Evolutionary conservation across 92 coral and sea anemone genomes (phyloP).

Genomic region (Epizoanthus rinbou): DNA sequence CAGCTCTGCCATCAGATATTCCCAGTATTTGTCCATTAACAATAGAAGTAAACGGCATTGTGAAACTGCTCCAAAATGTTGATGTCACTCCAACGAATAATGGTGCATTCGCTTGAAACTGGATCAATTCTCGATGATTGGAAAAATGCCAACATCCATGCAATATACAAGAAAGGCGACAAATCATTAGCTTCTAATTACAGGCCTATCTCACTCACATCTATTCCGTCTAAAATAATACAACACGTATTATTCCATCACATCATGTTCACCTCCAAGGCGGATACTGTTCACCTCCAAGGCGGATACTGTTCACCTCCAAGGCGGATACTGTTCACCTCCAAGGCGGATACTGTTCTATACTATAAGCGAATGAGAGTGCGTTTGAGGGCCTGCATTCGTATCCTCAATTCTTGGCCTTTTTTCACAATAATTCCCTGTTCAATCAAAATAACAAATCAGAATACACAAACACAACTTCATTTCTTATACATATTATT

Average conservation of each 20-base stretch:
- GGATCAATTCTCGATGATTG: constrained; percentile 30
- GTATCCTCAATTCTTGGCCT: no score
- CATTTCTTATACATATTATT: no score
- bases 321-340: no score
- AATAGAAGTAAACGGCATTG: constrained; percentile 25
- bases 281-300: no score
- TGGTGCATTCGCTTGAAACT: constrained; percentile 8
- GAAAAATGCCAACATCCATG: constrained; percentile 18
- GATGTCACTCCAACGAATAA: constrained; percentile 18
- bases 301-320: no score
- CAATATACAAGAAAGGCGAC: constrained; percentile 44
- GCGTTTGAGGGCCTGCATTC: no score
- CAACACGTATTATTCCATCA: constrained; percentile 27
- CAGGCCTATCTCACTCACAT: constrained; percentile 45
- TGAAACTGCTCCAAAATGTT: constrained; percentile 23
- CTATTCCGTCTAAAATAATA: constrained; percentile 36
- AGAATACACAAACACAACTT: no score
- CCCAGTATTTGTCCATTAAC: constrained; percentile 41
- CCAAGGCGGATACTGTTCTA: no score
- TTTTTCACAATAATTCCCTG: no score
- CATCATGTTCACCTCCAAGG: no score
- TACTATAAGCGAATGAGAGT: no score
- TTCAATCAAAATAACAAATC: no score
- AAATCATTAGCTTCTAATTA: constrained; percentile 25
- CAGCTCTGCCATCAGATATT: constrained; percentile 26